These are phyloP conservation scores for Platichthys flesus DNA, from an alignment of 2,113 vertebrate species.

Conservation along the genomic window DNA sequence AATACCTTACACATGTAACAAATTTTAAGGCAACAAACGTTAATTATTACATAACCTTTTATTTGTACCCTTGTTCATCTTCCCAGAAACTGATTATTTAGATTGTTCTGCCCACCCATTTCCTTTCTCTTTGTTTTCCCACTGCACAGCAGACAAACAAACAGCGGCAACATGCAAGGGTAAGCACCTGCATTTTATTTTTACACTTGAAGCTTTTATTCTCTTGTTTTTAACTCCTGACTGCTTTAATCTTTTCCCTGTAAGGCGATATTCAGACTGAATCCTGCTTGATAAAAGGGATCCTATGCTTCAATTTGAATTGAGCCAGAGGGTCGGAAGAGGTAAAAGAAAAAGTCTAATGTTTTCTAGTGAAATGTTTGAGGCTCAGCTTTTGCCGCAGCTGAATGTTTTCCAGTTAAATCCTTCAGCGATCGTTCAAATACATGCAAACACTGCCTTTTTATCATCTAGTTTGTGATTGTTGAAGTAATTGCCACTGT, in stretches of 20 bases:
- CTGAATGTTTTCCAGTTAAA: not conserved
- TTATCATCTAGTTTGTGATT: no score
- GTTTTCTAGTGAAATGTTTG: not conserved
- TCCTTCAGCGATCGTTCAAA: no score
- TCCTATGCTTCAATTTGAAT: not conserved
- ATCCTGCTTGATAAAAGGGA: not conserved
- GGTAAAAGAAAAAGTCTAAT: not conserved
- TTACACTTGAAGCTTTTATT: not conserved
- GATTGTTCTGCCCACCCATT: not conserved
- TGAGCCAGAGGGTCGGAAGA: not conserved
- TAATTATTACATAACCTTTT: conserved; percentile 1
- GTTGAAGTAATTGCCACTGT: no score
- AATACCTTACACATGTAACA: conserved; percentile 22
- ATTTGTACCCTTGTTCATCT: not conserved
- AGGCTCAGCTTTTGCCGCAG: not conserved
- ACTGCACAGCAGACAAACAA: not conserved
- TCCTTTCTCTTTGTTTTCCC: not conserved
- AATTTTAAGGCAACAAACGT: not conserved
- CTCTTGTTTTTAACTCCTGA: not conserved
- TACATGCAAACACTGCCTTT: no score
- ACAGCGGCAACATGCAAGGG: not conserved
- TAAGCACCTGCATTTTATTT: not conserved
- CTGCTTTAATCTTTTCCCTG: not conserved
- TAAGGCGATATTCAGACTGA: not conserved
- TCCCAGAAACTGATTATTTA: not conserved